Percentiles rank a stretch among this genome's conserved stretches.
phyloP scores from a whole-genome alignment of 1,140 invertebrate species.

The Hyles euphorbiae region DNA sequence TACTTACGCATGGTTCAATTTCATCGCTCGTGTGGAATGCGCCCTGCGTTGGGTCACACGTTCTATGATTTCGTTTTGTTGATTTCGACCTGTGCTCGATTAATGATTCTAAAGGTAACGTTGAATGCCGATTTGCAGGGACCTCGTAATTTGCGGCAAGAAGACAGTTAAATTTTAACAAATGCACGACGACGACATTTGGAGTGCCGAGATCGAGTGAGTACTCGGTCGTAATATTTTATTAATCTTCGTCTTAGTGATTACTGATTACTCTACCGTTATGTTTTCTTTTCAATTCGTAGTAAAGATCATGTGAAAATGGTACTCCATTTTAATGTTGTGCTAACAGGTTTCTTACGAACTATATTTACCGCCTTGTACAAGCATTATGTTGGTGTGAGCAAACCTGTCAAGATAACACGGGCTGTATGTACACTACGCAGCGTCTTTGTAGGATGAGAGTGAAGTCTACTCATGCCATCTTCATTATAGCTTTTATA shows the following conservation, averaged over 20 bases:
- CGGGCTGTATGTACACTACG: constrained; percentile 41
- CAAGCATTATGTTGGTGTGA: constrained; percentile 27
- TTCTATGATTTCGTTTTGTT: too few relatives aligned
- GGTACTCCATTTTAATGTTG: constrained; percentile 39
- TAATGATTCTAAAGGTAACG: background rate
- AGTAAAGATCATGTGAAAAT: constrained; percentile 8
- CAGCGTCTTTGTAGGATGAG: constrained; percentile 27
- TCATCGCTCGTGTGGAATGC: too few relatives aligned
- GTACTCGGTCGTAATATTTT: constrained; percentile 26
- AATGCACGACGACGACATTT: constrained; percentile 37
- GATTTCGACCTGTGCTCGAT: background rate
- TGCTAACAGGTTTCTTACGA: constrained; percentile 52
- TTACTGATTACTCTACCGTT: background rate
- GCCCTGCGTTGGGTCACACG: too few relatives aligned
- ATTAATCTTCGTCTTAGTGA: background rate
- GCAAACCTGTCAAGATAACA: constrained; percentile 68
- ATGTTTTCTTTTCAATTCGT: constrained; percentile 7
- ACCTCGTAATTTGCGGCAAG: constrained; percentile 1
- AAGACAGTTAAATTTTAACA: constrained; percentile 3
- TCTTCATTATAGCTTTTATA: constrained; percentile 28
- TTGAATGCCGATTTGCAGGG: background rate
- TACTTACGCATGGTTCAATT: too few relatives aligned
- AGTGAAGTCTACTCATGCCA: constrained; percentile 22
- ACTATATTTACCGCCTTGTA: constrained; percentile 45
- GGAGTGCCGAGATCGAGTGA: constrained; percentile 50